Evolutionary conservation across 2,797 vertebrate species (phyloP), one percentile per base, ranked within the genome.

Genomic region (Scolopax bukidnonensis): DNA sequence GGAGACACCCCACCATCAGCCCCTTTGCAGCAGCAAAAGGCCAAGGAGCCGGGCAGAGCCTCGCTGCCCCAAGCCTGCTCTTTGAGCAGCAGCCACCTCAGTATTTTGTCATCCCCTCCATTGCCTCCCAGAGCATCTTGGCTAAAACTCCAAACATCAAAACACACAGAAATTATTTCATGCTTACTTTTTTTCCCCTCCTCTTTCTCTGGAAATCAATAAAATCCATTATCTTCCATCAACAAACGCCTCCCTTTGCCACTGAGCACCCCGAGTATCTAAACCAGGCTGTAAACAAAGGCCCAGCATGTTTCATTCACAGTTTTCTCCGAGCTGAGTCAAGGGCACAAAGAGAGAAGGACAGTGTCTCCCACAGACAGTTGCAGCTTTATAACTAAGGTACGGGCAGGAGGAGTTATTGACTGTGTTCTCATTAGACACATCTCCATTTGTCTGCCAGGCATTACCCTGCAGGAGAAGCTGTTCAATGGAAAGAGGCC

Each of bases 171-270:
- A 90, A 65, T 90, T 33, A 81, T 87, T 91, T 85, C 19, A 84
- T 59, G 15, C 3, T 9, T 9, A 24, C 36, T 15, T 5, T 6
- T 4, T 3, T 5, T 1, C 9, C 3, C 3, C 4, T 18, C 5
- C 45, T 21, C 12, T n/a, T 27, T 59, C 38, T 61, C 21, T 41
- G 15, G 25, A 79, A 90, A 51, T 89, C 82, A 93, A 89, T 91
- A 91, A 93, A 95, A 83, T 57, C 36, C 76, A 70, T 87, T 95
- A 40, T 95, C 92, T 92, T 50, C 71, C 40, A 83, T 64, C 64
- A 95, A n/a, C 56, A 92, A 93, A 40, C 15, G 25, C 74, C 90
- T 94, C 57, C 36, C 54, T 73, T 71, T 7, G 8, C 38, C 74
- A 43, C 69, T 1, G 2, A 82, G 63, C 63, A 61, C 67, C 32